A percentile compares a stretch with the other conserved stretches of the same genome.
These are phyloP conservation scores for Conger conger DNA, from an alignment of 2,113 vertebrate species.

Conservation along the genomic window DNA sequence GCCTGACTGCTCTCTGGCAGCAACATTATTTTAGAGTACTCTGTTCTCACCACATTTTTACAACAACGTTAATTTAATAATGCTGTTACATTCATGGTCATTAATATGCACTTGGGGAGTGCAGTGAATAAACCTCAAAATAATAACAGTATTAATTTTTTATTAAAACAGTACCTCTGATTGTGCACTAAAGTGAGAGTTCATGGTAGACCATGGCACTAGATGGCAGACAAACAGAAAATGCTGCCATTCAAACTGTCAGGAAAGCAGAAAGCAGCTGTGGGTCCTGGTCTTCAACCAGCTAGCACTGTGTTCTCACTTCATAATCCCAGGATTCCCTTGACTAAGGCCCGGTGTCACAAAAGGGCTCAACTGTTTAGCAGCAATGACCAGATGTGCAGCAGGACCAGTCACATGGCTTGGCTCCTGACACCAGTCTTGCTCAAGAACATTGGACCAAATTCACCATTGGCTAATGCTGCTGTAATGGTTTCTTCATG, in stretches of 20 bases:
- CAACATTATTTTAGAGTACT: slow-evolving; percentile 26
- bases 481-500: neutral
- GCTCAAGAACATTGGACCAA: neutral
- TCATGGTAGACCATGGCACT: neutral
- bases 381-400: slow-evolving; percentile 39
- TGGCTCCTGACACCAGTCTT: neutral
- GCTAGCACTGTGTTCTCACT: slow-evolving; percentile 43
- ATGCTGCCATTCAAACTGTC: neutral
- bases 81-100: neutral
- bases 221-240: neutral
- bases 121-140: neutral
- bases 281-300: slow-evolving; percentile 27
- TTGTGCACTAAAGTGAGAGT: neutral
- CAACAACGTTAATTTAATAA: neutral
- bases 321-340: slow-evolving; percentile 39
- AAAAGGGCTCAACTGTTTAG: slow-evolving; percentile 15
- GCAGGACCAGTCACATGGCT: slow-evolving; percentile 33
- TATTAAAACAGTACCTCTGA: neutral
- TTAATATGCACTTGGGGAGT: neutral
- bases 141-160: too few relatives aligned
- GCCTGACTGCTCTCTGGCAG: slow-evolving; percentile 36
- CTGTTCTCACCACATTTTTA: neutral
- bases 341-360: slow-evolving; percentile 28
- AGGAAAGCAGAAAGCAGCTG: slow-evolving; percentile 6
- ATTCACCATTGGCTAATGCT: neutral